Conservation (phyloP, 1,140 invertebrate species). For the Dolichoris vasculosae region DNA sequence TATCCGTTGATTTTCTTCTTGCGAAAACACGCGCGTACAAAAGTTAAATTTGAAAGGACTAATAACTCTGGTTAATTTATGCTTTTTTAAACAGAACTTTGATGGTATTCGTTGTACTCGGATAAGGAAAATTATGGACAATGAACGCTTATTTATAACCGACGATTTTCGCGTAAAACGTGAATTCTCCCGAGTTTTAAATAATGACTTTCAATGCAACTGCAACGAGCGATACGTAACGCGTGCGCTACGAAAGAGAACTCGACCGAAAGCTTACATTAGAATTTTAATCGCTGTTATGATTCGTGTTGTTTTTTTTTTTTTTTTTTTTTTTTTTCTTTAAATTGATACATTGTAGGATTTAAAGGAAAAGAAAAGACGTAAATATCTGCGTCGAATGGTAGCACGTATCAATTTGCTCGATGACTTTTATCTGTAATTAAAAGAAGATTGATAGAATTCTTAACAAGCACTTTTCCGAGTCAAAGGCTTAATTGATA, state of each 20-base stretch:
- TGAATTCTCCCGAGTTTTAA: not conserved
- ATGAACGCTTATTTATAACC: not conserved
- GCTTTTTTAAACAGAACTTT: no score
- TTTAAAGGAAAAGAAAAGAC: not conserved
- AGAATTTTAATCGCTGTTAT: not conserved
- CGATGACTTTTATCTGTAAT: not conserved
- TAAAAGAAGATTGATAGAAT: not conserved
- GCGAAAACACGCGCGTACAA: not conserved
- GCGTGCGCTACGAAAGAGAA: no score
- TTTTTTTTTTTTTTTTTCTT: no score
- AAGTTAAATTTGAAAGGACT: no score
- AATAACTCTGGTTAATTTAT: no score
- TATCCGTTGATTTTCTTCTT: not conserved
- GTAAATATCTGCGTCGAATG: not conserved
- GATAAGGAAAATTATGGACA: not conserved
- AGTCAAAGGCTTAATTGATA: not conserved
- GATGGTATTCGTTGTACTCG: no score
- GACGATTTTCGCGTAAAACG: not conserved
- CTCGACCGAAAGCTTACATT: not conserved
- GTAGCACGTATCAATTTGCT: not conserved
- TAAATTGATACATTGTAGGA: not conserved
- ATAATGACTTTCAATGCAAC: not conserved
- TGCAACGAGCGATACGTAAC: not conserved
- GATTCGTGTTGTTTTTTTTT: no score
- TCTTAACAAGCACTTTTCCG: not conserved